Base-by-base conservation (phyloP, 2,888 invertebrate species). In the Drosophila nigricruria region DNA sequence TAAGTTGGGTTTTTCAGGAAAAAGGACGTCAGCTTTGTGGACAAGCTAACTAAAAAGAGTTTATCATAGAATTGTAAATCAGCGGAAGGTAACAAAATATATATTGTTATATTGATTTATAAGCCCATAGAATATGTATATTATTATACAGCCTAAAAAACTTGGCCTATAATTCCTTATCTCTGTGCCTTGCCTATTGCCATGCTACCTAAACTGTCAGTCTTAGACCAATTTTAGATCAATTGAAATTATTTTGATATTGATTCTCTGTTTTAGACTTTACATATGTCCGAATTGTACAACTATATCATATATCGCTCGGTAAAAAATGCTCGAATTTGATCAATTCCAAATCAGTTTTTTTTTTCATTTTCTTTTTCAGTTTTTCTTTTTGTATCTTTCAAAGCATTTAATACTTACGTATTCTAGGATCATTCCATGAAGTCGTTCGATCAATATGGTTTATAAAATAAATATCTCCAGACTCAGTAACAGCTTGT, bases 361-460 rank as follows among this genome's bases (percentile, higher is more conserved):
- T 36, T 14, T 16, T 25, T 23, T n/a, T 38, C 9, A 1, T n/a
- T 38, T n/a, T 36, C 36, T 36, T n/a, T 36, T n/a, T 36, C 36
- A n/a, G 6, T 36, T 45, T 16, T 50, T 14, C 4, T 18, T 49
- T 30, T 18, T 49, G 12, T 18, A 12, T 47, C 27, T 49, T 49
- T 49, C 30, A 30, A 49, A 49, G 47, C 50, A 52, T 64, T 43
- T 54, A 32, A 73, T 70, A 79, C 97, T 97, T 95, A 97, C 98
- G 98, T 95, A 98, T 96, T 95, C 98, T 95, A 90, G 98, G 98
- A 94, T 99, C 98, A 94, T 98, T 98, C 98, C 98, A 99, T 91
- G 98, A 98, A 80, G 98, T 98, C 91, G 97, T 98, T 93, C 97
- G 96, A 82, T 97, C 96, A 93, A 96, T 96, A 94, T 98, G 98